These are phyloP conservation scores for Antechinus stuartii DNA, from an alignment of 2,113 vertebrate species.

Conservation along the genomic window DNA sequence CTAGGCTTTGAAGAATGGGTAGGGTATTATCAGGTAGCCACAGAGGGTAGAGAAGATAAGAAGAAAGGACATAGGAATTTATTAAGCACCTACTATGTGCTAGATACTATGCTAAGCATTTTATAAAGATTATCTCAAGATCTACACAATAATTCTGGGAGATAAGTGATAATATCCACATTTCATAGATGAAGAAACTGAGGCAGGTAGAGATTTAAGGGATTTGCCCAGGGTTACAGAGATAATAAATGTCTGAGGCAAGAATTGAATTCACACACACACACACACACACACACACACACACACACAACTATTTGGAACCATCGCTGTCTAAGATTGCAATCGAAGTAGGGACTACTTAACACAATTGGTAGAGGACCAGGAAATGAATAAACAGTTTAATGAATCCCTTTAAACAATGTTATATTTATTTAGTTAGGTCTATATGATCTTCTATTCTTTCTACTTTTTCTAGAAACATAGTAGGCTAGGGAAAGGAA, in stretches of 20 bases:
- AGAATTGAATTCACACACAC: background rate
- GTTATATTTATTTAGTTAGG: background rate
- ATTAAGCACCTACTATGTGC: background rate
- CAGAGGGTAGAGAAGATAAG: background rate
- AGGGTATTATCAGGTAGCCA: background rate
- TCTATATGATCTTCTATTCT: background rate
- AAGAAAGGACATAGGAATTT: background rate
- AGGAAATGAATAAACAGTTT: accelerated
- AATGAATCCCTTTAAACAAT: background rate
- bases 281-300: background rate
- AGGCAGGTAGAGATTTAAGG: background rate
- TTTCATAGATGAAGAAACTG: background rate
- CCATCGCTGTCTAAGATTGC: background rate
- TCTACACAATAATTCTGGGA: background rate
- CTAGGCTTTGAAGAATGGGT: background rate
- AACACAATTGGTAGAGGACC: background rate
- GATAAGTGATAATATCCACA: background rate
- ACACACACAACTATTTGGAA: background rate
- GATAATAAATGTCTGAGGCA: background rate
- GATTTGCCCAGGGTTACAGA: background rate
- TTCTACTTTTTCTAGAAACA: background rate
- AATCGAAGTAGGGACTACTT: background rate
- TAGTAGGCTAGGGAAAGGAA: background rate
- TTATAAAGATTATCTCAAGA: background rate
- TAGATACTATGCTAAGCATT: background rate